Conservation (phyloP, 1,140 invertebrate species). For the Episyrphus balteatus region DNA sequence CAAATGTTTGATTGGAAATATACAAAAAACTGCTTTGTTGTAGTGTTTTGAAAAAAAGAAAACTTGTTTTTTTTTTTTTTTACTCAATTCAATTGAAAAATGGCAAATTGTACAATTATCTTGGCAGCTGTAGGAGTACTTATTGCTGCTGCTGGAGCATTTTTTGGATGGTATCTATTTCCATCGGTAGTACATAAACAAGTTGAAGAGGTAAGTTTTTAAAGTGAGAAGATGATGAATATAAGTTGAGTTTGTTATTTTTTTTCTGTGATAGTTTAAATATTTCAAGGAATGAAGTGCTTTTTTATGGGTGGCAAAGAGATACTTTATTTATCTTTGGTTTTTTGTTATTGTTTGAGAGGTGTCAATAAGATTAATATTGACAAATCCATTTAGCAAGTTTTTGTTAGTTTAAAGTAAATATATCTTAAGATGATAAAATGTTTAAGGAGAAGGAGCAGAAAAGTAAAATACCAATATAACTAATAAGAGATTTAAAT, state of each 20-base stretch:
- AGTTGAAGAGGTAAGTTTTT: conserved; percentile 37
- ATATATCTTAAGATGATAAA: not conserved
- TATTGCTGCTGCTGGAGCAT: conserved; percentile 25
- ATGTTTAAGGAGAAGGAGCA: too few relatives aligned
- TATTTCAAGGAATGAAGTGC: not conserved
- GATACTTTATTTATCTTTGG: not conserved
- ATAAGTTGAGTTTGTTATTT: not conserved
- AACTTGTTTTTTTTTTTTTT: too few relatives aligned
- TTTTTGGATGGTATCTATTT: conserved; percentile 37
- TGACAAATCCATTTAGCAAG: not conserved
- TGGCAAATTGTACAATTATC: conserved; percentile 30
- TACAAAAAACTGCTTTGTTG: too few relatives aligned
- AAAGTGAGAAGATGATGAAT: too few relatives aligned
- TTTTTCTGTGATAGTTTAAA: not conserved
- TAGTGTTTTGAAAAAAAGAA: too few relatives aligned
- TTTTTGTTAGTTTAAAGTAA: not conserved
- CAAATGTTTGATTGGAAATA: too few relatives aligned
- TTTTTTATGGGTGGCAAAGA: too few relatives aligned
- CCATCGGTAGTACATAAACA: conserved; percentile 35
- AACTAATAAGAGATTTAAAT: too few relatives aligned
- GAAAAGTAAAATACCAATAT: too few relatives aligned
- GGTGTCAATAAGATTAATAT: not conserved
- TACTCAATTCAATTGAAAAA: conserved; percentile 4
- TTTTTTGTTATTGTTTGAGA: not conserved
- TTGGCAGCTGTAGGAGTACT: conserved; percentile 26